Evolutionary conservation across 2,888 invertebrate species (phyloP).

Genomic region (Nasonia oneida): DNA sequence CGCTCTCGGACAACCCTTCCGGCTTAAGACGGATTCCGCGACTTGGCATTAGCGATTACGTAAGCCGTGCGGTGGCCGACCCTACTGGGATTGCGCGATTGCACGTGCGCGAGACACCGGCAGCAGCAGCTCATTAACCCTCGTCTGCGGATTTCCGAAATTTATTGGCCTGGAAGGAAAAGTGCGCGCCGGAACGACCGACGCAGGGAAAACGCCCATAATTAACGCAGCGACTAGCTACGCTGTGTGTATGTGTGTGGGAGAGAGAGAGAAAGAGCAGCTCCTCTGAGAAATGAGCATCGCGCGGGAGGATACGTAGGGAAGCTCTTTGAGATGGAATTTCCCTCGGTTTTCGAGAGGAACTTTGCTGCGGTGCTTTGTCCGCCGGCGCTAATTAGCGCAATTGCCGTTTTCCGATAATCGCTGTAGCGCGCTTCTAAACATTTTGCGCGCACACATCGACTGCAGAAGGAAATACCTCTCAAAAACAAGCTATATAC

Average conservation of each 20-base stretch:
- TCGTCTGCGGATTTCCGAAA: constrained; percentile 63
- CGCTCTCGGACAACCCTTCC: not conserved
- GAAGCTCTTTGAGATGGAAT: constrained; percentile 20
- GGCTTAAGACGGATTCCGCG: constrained; percentile 71
- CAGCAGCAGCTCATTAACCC: constrained; percentile 62
- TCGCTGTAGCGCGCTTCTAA: not conserved
- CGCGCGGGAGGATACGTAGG: not conserved
- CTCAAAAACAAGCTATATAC: not conserved
- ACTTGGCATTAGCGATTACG: constrained; percentile 60
- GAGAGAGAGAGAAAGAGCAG: too few relatives aligned
- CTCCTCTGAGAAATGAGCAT: not conserved
- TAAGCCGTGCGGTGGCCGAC: constrained; percentile 3
- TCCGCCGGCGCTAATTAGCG: not conserved
- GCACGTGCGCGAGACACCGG: constrained; percentile 22
- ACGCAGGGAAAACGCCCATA: constrained; percentile 56
- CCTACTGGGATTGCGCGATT: constrained; percentile 50
- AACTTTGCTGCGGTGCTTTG: constrained; percentile 9
- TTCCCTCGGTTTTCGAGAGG: not conserved
- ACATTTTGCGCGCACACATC: not conserved
- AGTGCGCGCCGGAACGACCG: constrained; percentile 30
- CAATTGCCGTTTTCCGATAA: not conserved
- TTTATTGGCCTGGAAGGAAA: constrained; percentile 60
- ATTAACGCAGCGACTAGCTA: constrained; percentile 58
- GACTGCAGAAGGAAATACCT: too few relatives aligned
- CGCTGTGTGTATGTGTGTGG: not conserved